Evolutionary conservation across 2,888 invertebrate species (phyloP), one percentile per base, ranked within the genome.

Genomic region (Euspilapteryx auroguttella): DNA sequence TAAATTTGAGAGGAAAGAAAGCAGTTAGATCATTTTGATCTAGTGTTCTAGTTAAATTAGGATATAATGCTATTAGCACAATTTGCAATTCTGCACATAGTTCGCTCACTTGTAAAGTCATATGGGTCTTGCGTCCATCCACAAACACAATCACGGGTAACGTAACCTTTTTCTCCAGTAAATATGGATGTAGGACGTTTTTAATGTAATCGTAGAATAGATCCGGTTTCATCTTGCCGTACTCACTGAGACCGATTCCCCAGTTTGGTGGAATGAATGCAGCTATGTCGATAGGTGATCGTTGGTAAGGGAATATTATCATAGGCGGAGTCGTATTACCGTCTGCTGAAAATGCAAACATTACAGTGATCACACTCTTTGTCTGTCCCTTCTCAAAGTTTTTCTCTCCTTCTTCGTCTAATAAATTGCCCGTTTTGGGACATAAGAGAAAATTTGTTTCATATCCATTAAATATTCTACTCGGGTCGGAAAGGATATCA

Each of bases 181-280:
- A 32, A 31, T 40, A 36, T 4, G 48, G 47, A 38, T 50, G 32
- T 10, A 51, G 35, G 5, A 49, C 38, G 33, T 45, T 50, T 13
- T 42, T 37, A 13, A 57, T 47, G 30, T 58, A 64, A 28, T 58
- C 52, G 32, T 42, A 45, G 35, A 64, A 63, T 7, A 54, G 14
- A 22, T 56, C 54, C 1, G 45, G 27, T 13, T 48, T 56, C 59
- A 61, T 64, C 58, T 57, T 61, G 3, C 61, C 61, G 29, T 41
- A 51, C 7, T 57, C 54, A 17, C 47, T 49, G 5, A 41, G 30
- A 1, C 55, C 58, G 10, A 58, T 39, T 2, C 55, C 51, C 58
- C 56, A 61, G 14, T 45, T 38, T 31, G 39, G 32, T n/a, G 54
- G 53, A 30, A 57, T 38, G 13, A 37, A 39, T 14, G 39, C 35